Base-by-base conservation (phyloP, 1,140 invertebrate genomes). In the Whitmania pigra region DNA sequence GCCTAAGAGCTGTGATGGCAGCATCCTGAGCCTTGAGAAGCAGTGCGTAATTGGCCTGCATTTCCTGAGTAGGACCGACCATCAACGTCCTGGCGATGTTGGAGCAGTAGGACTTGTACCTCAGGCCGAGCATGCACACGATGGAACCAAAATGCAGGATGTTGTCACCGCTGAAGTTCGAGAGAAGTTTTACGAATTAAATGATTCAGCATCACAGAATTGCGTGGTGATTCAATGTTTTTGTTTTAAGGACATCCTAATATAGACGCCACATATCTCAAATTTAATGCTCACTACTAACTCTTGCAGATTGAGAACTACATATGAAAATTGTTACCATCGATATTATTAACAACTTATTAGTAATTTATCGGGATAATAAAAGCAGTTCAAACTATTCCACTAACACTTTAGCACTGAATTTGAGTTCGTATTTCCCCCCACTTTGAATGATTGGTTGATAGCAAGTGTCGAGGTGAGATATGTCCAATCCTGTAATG, bases 401-500 rank as follows among this genome's bases (percentile, higher is more conserved):
- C 55, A 31, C 75, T 71, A 75, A 87, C 86, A 85, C 86, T 43
- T 83, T 87, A 60, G 90, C 91, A 80, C 92, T 96, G 80, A 99
- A 99, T 83, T 99, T 99, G 0, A 99, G 85, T 79, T 88, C 93
- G 83, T 97, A 99, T 79, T 93, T 90, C 11, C 94, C 94, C 40
- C 96, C 96, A 75, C 94, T 97, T 80, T 99, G 96, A 79, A 99
- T 94, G 73, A 99, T 99, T 0, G 95, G 90, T 2, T 93, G 93
- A 82, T 99, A 99, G 81, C 95, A 98, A 87, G 95, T 92, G 79
- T 98, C 95, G 7, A 99, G 85, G 79, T 93, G 88, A 22, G 87
- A 86, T 0, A 88, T 86, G 81, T 98, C 94, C 7, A 94, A 88
- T 27, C 90, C 81, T 15, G 90, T 74, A 0, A 97, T 89, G 85